Evolutionary conservation across 2,113 vertebrate genomes (phyloP), one percentile per base, ranked within the genome.

Genomic region (Atherinomorus stipes): DNA sequence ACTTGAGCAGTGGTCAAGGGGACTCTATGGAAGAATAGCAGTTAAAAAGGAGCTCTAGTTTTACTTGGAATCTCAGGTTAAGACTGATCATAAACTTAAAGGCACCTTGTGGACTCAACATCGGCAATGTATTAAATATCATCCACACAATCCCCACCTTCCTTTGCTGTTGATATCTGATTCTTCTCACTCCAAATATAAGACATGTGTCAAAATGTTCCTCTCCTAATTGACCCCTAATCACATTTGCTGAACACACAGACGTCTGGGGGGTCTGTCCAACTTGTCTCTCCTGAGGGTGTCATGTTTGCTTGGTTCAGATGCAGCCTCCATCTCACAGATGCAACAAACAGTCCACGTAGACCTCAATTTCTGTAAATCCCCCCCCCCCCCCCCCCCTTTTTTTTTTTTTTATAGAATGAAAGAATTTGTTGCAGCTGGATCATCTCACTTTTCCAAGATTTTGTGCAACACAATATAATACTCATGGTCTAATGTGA

Each of bases 201-300:
- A 90, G 85, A 88, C 88, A 92, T 77, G 81, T 92, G 89, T 93
- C 87, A 88, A 88, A 92, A 90, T 92, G 89, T 90, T 78, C 71
- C 76, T 58, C 80, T 76, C 64, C 74, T 85, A 86, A 86, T 81
- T 84, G 80, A 83, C 52, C 67, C 84, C 78, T 91, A 91, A 93
- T 94, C 85, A 76, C 89, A 91, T 93, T 90, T 90, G 53, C 83
- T 85, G 83, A 89, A 73, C 87, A 89, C 85, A 88, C 91, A 92
- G 77, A 83, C 22, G 71, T 83, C 82, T 85, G 85, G 71, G 87
- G 81, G 86, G 81, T 85, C 72, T 21, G 71, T 71, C 45, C 42
- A 66, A 54, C 60, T 64, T 80, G 18, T 72, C 72, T 83, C 83
- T 90, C 78, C 61, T 25, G 64, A 80, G 81, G 88, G 86, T 87